Percentiles rank a stretch among this genome's conserved stretches.
phyloP scores from a whole-genome alignment of 1,140 invertebrate species.

The Aphis craccivora region DNA sequence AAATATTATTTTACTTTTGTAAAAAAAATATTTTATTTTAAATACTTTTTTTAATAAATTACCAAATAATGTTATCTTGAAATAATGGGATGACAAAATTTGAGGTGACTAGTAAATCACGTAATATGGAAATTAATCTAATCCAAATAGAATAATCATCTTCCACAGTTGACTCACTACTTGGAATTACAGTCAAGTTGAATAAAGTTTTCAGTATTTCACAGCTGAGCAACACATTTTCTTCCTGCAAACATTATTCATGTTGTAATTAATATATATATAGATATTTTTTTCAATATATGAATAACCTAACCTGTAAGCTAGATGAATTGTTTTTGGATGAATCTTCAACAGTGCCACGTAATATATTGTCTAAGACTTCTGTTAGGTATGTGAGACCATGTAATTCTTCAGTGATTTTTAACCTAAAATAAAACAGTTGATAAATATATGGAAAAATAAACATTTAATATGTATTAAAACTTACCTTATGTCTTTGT shows the following conservation, averaged over 20 bases:
- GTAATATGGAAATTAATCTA: constrained; percentile 76
- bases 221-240: constrained; percentile 75
- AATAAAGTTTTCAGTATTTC: constrained; percentile 91
- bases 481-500: constrained; percentile 69
- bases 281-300: background rate
- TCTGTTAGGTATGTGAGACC: constrained; percentile 82
- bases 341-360: constrained; percentile 1
- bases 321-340: constrained; percentile 29
- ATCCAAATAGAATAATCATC: constrained; percentile 77
- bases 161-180: constrained; percentile 62
- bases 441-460: background rate
- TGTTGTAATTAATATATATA: background rate
- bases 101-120: constrained; percentile 74
- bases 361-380: constrained; percentile 77
- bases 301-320: background rate
- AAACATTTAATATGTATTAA: background rate
- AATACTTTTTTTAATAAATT: constrained; percentile 61
- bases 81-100: constrained; percentile 69
- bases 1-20: background rate
- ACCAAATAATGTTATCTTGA: constrained; percentile 76
- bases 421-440: constrained; percentile 66
- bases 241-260: constrained; percentile 65
- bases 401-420: constrained; percentile 79
- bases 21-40: background rate
- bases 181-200: constrained; percentile 73